phyloP scores from a whole-genome alignment of 1,140 invertebrate species.

The Stratiolaelaps scimitus region DNA sequence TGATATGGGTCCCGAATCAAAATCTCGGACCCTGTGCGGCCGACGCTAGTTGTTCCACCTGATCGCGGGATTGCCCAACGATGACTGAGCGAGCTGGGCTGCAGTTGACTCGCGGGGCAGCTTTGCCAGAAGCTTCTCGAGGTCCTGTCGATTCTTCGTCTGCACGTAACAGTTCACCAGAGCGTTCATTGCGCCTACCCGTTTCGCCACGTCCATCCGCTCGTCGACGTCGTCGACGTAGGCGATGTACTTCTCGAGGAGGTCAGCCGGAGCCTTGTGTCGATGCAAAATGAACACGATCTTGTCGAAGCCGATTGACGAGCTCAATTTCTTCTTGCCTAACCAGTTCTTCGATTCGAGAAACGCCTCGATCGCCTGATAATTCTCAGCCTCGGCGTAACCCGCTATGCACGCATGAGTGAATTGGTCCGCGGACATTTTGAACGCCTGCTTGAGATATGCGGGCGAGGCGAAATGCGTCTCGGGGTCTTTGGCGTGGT shows the following conservation, averaged over 20 bases:
- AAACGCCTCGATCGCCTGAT: constrained; percentile 8
- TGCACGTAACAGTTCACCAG: constrained; percentile 15
- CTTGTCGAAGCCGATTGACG: constrained; percentile 24
- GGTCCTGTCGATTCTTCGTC: background rate
- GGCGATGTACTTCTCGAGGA: constrained; percentile 1
- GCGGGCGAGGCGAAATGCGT: constrained; percentile 16
- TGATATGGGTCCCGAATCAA: no score
- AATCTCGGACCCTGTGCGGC: no score
- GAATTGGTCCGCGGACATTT: constrained; percentile 8
- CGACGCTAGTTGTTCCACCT: background rate
- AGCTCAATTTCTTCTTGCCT: constrained; percentile 10
- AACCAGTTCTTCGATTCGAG: constrained; percentile 22
- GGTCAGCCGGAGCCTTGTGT: constrained; percentile 19
- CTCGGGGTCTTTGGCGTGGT: constrained; percentile 17
- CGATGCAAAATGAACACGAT: constrained; percentile 17
- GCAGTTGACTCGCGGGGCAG: constrained; percentile 15
- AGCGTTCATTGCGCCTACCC: constrained; percentile 3
- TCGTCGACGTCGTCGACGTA: constrained; percentile 15
- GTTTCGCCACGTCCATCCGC: constrained; percentile 6
- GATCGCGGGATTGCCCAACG: background rate
- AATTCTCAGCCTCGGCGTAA: constrained; percentile 1
- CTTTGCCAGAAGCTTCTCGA: background rate
- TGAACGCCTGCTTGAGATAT: constrained; percentile 13
- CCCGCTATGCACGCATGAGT: constrained; percentile 14
- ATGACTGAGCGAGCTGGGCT: background rate